Conservation (phyloP, 2,113 vertebrate species). For the Amazona vittata region DNA sequence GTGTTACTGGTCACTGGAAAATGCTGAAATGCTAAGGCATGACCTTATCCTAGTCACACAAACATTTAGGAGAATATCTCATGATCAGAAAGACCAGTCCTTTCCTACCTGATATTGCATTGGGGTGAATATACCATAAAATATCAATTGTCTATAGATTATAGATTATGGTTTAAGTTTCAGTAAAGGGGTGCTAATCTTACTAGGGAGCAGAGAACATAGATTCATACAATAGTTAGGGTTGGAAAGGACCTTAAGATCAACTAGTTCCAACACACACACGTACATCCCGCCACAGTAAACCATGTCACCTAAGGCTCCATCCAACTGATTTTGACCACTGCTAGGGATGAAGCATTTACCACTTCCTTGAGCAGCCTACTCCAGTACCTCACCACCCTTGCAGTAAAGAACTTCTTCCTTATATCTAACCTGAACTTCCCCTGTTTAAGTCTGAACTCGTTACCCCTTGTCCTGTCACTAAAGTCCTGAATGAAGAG, state of each 20-base stretch:
- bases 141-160: not conserved
- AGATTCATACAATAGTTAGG: not conserved
- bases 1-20: not conserved
- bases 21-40: not conserved
- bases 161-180: not conserved
- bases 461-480: too few species aligned
- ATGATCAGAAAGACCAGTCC: not conserved
- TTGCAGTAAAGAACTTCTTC: too few species aligned
- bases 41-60: not conserved
- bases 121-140: not conserved
- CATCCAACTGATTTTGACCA: not conserved
- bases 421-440: too few species aligned
- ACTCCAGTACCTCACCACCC: too few species aligned
- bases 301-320: not conserved
- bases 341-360: not conserved
- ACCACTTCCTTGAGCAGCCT: too few species aligned
- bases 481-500: too few species aligned
- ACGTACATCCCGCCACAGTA: too few species aligned
- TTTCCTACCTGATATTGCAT: not conserved
- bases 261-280: not conserved
- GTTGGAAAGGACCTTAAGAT: not conserved
- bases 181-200: not conserved
- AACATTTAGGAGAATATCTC: not conserved
- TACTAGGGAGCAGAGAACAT: not conserved
- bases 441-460: too few species aligned